Evolutionary conservation across 2,113 vertebrate genomes (phyloP).

Genomic region (Cyanoliseus patagonus): DNA sequence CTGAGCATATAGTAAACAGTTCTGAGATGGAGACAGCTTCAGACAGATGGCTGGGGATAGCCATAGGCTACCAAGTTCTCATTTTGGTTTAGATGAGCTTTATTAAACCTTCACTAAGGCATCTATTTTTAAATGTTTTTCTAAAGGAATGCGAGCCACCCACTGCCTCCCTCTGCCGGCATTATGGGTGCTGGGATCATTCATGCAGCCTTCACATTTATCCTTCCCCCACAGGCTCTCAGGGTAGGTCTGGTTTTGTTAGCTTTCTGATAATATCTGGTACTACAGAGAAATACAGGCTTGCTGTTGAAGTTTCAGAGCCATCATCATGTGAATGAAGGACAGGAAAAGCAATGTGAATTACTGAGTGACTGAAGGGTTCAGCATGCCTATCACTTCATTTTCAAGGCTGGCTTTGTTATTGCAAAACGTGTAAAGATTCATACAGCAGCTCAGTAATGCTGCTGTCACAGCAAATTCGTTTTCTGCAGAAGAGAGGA

Average conservation of each 20-base stretch:
- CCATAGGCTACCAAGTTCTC: neutral
- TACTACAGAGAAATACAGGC: neutral
- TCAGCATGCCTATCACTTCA: neutral
- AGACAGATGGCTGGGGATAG: neutral
- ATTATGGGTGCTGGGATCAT: neutral
- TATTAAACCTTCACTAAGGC: neutral
- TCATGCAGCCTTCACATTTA: neutral
- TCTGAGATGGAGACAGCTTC: neutral
- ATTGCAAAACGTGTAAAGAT: slow-evolving; percentile 16
- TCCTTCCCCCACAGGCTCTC: neutral
- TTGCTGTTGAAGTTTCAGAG: neutral
- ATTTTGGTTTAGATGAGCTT: neutral
- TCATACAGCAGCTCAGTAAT: neutral
- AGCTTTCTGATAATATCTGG: neutral
- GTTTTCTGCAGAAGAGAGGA: slow-evolving; percentile 2
- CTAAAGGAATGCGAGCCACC: neutral
- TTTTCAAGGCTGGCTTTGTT: slow-evolving; percentile 13
- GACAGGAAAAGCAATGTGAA: neutral
- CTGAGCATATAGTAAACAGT: neutral
- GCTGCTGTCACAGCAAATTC: slow-evolving; percentile 52
- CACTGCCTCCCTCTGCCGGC: neutral
- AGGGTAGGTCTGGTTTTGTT: neutral
- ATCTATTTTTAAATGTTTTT: neutral
- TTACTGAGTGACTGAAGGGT: neutral
- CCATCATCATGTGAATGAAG: neutral